A percentile compares a stretch with the other conserved stretches of the same genome.
Conservation (phyloP, 2,888 invertebrate genomes). For the Prionchulus punctatus region DNA sequence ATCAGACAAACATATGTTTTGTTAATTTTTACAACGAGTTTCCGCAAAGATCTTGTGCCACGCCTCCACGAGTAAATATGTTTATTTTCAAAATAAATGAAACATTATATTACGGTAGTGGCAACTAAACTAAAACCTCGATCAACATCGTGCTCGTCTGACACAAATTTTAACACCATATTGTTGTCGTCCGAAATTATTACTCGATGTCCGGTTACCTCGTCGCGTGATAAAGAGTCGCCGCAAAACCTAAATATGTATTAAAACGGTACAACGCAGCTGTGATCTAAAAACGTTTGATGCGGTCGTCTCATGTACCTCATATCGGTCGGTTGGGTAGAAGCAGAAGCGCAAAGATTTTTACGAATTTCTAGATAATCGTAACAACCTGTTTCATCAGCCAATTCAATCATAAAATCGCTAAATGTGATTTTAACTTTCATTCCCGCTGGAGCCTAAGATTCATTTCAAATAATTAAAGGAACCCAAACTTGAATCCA, state of each 20-base stretch:
- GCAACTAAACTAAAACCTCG: conserved; percentile 9
- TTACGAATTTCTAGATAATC: conserved; percentile 8
- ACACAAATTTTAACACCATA: conserved; percentile 7
- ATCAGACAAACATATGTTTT: too few relatives aligned
- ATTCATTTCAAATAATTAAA: not conserved
- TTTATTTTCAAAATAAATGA: too few relatives aligned
- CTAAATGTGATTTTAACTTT: not conserved
- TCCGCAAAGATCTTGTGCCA: too few relatives aligned
- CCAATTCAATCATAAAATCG: conserved; percentile 2
- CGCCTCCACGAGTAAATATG: too few relatives aligned
- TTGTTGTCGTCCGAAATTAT: not conserved
- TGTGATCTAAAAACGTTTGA: too few relatives aligned
- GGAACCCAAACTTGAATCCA: too few relatives aligned
- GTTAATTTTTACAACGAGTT: too few relatives aligned
- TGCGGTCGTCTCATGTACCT: too few relatives aligned
- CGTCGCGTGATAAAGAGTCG: not conserved
- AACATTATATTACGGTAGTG: too few relatives aligned
- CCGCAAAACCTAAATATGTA: conserved; percentile 10
- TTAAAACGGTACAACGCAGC: too few relatives aligned
- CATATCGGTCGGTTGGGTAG: not conserved
- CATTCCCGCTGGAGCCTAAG: not conserved
- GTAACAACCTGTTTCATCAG: conserved; percentile 7
- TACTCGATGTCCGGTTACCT: not conserved
- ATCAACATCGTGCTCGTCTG: conserved; percentile 5
- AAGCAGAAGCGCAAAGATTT: conserved; percentile 3